Base-by-base conservation (phyloP, 2,797 vertebrate species). In the Phrynocephalus guinanensis region DNA sequence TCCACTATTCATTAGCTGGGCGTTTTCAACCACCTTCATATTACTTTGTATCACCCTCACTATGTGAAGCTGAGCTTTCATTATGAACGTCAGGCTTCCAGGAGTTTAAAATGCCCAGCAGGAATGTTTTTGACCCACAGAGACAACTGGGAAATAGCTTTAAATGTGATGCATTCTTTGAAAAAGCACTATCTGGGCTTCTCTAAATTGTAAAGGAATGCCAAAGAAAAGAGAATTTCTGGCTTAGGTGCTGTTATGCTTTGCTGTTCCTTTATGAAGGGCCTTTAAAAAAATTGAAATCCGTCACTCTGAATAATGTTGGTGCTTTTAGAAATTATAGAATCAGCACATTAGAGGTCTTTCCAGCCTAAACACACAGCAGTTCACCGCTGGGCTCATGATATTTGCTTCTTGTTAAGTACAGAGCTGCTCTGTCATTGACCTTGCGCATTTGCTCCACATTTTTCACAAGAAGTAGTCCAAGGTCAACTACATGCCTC, bases 1-100 rank as follows among this genome's bases (percentile, higher is more conserved):
- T 90, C 86, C 87, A 84, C 83, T 68, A 90, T 89, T 92, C 90
- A 91, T 95, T 94, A 95, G 91, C 83, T 38, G 93, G 91, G 84
- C 56, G 79, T 92, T 73, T 48, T 84, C 83, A 88, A 85, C 85
- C 91, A 91, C 50, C 82, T 87, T 76, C 1, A 38, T 91, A 91
- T 90, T 91, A 91, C 76, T 91, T 90, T 87, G 79, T 91, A 85
- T 26, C 83, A 67, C 66, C 26, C 82, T 75, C 85, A 87, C 80
- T 91, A 93, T 77, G 80, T 87, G 89, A 30, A 60, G 50, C 33
- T 85, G 48, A 75, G 75, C 85, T 90, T 91, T 91, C 84, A 85
- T 89, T 88, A 77, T n/a, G 90, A 90, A 30, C 15, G 28, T 77
- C 56, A 66, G 83, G 15, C 67, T 89, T 83, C 86, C 13, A 84